Conservation (phyloP, 92 coral and sea anemone genomes). For the Phenganax stokvisi region DNA sequence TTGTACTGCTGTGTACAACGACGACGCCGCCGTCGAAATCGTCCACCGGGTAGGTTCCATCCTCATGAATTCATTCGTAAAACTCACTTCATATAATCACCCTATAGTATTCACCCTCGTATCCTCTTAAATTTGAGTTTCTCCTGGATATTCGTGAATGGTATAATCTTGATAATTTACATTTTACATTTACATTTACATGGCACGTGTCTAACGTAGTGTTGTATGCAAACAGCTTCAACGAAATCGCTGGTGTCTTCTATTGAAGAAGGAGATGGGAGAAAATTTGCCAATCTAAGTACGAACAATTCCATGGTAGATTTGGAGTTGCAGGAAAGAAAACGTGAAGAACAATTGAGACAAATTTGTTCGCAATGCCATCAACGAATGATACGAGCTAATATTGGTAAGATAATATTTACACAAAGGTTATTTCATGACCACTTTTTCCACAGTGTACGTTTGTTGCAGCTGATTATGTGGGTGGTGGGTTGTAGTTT, state of each 20-base stretch:
- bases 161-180: neutral
- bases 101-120: neutral
- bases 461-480: neutral
- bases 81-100: neutral
- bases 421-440: neutral
- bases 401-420: constrained; percentile 16
- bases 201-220: neutral
- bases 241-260: constrained; percentile 13
- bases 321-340: neutral
- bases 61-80: neutral
- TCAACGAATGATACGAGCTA: constrained; percentile 24
- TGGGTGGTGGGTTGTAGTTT: neutral
- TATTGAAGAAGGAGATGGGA: constrained; percentile 9
- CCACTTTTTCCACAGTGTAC: neutral
- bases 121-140: neutral
- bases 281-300: neutral
- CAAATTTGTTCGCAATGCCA: constrained; percentile 35
- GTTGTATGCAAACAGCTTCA: neutral
- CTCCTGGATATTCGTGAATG: constrained; percentile 13
- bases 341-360: neutral
- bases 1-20: constrained; percentile 24
- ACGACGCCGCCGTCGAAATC: neutral
- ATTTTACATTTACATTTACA: neutral
- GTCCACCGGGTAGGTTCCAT: neutral
- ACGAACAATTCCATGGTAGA: neutral